Evolutionary conservation across 2,797 vertebrate species (phyloP), one percentile per base, ranked within the genome.

Genomic region (Hoplostethus mediterraneus): DNA sequence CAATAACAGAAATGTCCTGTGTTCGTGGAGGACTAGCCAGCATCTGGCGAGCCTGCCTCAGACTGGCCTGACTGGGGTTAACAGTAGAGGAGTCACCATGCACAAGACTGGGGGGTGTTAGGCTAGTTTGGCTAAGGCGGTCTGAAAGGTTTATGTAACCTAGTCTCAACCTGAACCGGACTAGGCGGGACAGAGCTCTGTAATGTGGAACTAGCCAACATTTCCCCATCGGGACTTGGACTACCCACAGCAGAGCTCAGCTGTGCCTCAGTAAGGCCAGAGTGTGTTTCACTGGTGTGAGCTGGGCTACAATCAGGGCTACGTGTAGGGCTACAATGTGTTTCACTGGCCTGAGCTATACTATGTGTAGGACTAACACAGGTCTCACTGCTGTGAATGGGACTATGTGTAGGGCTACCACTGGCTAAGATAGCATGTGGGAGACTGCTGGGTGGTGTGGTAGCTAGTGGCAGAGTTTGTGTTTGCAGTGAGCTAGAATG

Each of bases 401-500:
- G 47, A 31, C 51, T 31, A 9, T 6, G 21, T 4, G 38, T 2
- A 44, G 13, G 36, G 38, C 63, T 53, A 45, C 13, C 52, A 66
- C 25, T 14, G 52, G 63, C 10, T 40, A 36, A 16, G 51, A 36
- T 66, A 31, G 25, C 4, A 31, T 80, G 77, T 69, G 67, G 75
- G 51, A 62, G 63, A 60, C 74, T 78, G 57, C 73, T 77, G 6
- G 67, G 7, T 40, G 45, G 25, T 2, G 13, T 64, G 53, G 47
- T 67, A 51, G 49, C 65, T 53, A 59, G 73, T 36, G 74, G 64
- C 44, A 67, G 49, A 53, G 47, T 52, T 21, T 49, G 47, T 81
- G 42, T 84, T 62, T 73, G 71, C 58, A 61, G 14, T 47, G 44
- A 63, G 53, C 75, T 76, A 70, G 73, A 84, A 58, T 55, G 62